Percentiles rank a stretch among this genome's conserved stretches.
Conservation (phyloP, 2,888 invertebrate genomes). For the Cephus rjabovi region DNA sequence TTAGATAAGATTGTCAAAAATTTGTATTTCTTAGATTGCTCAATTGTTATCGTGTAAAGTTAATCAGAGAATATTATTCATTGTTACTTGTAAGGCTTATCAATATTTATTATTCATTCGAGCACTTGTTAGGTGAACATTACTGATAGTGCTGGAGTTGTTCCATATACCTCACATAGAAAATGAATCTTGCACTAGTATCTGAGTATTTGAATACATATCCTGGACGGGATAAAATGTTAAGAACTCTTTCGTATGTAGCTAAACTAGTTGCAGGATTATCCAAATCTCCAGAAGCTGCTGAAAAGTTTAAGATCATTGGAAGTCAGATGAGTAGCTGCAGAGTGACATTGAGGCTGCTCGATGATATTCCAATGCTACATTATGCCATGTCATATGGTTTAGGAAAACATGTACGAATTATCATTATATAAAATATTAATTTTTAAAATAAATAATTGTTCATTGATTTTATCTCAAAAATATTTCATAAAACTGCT, state of each 20-base stretch:
- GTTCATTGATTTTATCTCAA: slow-evolving; percentile 4
- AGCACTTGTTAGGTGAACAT: not conserved
- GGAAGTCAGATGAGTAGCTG: slow-evolving; percentile 81
- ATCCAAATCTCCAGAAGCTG: slow-evolving; percentile 70
- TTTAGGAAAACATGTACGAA: slow-evolving; percentile 72
- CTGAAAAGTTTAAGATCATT: slow-evolving; percentile 71
- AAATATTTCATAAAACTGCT: slow-evolving; percentile 4
- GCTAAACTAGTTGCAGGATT: slow-evolving; percentile 79
- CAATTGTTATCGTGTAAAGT: not conserved
- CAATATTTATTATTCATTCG: not conserved
- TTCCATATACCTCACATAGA: not conserved
- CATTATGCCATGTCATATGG: slow-evolving; percentile 80
- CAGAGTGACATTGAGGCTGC: slow-evolving; percentile 81
- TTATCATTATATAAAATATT: not conserved
- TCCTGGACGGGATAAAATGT: slow-evolving; percentile 86
- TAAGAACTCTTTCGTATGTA: slow-evolving; percentile 82
- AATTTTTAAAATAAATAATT: slow-evolving; percentile 2
- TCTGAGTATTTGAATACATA: slow-evolving; percentile 80
- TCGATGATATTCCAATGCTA: slow-evolving; percentile 88
- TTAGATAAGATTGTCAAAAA: too few relatives aligned
- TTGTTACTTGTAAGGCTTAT: not conserved
- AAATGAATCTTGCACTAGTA: slow-evolving; percentile 33
- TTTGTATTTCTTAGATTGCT: too few relatives aligned
- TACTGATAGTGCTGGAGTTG: not conserved
- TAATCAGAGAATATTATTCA: not conserved